A percentile compares a stretch with the other conserved stretches of the same genome.
phyloP scores from a whole-genome alignment of 2,113 vertebrate genomes.

The Nothoprocta perdicaria region DNA sequence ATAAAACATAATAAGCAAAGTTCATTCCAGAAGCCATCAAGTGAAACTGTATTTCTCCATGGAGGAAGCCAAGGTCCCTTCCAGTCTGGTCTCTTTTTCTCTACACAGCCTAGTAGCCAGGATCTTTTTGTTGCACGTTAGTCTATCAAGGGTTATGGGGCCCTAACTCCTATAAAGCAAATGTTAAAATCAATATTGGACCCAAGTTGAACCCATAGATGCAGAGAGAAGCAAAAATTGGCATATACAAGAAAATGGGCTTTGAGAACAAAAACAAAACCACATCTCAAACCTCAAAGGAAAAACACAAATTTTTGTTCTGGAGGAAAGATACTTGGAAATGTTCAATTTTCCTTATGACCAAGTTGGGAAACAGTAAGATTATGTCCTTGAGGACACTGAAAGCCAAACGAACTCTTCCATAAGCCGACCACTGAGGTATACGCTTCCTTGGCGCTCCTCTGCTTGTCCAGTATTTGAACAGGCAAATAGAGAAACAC shows the following conservation, averaged over 20 bases:
- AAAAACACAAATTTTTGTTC: neutral
- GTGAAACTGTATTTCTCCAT: constrained; percentile 46
- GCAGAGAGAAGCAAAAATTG: neutral
- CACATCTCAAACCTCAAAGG: neutral
- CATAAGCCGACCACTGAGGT: neutral
- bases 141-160: constrained; percentile 11
- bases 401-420: neutral
- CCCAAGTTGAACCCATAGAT: constrained; percentile 38
- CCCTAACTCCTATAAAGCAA: constrained; percentile 33
- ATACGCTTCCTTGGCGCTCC: neutral
- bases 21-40: constrained; percentile 63
- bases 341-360: constrained; percentile 37
- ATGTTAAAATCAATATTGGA: constrained; percentile 34
- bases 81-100: constrained; percentile 61
- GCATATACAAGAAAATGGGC: neutral
- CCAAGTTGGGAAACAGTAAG: neutral
- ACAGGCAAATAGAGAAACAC: neutral
- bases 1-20: constrained; percentile 63
- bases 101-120: constrained; percentile 23
- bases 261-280: constrained; percentile 13
- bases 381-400: neutral
- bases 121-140: neutral
- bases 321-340: neutral
- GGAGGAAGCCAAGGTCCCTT: constrained; percentile 48
- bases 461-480: neutral